Evolutionary conservation across 2,113 vertebrate genomes (phyloP).

Genomic region (Apus apus): DNA sequence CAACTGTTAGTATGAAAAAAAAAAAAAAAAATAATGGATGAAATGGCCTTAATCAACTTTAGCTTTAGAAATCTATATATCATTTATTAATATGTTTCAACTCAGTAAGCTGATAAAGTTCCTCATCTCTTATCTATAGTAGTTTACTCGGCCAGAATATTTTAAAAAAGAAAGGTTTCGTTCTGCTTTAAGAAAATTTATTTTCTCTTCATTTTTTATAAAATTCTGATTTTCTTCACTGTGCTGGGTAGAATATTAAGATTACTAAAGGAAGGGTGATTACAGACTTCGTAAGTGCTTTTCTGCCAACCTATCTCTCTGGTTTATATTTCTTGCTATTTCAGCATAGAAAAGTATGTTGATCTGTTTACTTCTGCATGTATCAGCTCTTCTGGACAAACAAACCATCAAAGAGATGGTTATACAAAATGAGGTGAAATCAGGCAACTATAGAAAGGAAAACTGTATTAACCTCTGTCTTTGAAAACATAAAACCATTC

Average conservation of each 20-base stretch:
- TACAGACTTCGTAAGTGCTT: neutral
- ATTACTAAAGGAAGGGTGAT: neutral
- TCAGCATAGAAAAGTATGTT: neutral
- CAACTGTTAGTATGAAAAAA: conserved; percentile 42
- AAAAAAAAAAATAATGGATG: too few relatives aligned
- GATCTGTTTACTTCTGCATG: neutral
- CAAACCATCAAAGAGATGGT: neutral
- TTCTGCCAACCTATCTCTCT: neutral
- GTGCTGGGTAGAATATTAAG: neutral
- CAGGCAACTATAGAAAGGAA: neutral
- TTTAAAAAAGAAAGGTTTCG: conserved; percentile 38
- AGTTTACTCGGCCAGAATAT: conserved; percentile 39
- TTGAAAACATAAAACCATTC: neutral
- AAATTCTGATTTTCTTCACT: neutral
- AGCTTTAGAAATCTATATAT: conserved; percentile 47
- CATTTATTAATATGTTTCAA: conserved; percentile 62
- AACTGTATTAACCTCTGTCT: neutral
- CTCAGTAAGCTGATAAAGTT: conserved; percentile 43
- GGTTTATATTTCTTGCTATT: neutral
- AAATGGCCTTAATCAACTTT: conserved; percentile 63
- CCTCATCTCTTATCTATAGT: conserved; percentile 40
- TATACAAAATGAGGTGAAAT: neutral
- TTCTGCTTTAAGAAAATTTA: conserved; percentile 27
- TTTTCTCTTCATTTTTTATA: conserved; percentile 3
- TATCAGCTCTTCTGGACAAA: neutral